phyloP scores from a whole-genome alignment of 2,113 vertebrate genomes.

The Lichenostomus cassidix region DNA sequence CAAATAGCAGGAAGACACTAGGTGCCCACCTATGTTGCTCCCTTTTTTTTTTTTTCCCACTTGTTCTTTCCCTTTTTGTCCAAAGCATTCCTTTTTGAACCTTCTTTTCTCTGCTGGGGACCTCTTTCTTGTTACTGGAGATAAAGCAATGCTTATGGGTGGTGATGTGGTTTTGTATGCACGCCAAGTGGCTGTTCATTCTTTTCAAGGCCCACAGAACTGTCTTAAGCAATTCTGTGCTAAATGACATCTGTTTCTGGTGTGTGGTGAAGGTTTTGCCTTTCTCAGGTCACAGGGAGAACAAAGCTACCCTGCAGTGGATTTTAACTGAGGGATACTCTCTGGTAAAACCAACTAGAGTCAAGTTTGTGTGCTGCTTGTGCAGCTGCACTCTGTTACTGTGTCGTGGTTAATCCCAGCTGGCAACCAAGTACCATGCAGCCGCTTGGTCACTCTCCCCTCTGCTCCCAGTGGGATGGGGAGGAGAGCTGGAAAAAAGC shows the following conservation, averaged over 20 bases:
- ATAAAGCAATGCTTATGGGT: neutral
- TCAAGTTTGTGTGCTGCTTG: neutral
- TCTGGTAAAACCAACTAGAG: neutral
- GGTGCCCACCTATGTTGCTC: neutral
- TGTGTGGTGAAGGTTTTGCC: neutral
- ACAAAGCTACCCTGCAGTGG: neutral
- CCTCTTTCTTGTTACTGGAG: neutral
- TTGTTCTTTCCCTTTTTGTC: neutral
- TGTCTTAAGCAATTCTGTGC: neutral
- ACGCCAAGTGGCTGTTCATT: neutral
- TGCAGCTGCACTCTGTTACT: neutral
- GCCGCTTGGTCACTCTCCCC: neutral
- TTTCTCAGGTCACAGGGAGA: neutral
- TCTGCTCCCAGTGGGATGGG: neutral
- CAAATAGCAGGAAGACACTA: neutral
- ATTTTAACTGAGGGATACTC: neutral
- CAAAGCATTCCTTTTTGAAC: neutral
- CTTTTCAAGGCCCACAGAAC: neutral
- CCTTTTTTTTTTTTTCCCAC: neutral
- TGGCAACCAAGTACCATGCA: neutral
- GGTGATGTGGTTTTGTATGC: neutral
- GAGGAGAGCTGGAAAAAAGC: neutral
- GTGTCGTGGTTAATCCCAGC: neutral
- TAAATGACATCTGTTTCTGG: neutral
- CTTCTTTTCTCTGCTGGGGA: neutral